Conservation (phyloP, 2,113 vertebrate genomes). For the Chrysemys picta region DNA sequence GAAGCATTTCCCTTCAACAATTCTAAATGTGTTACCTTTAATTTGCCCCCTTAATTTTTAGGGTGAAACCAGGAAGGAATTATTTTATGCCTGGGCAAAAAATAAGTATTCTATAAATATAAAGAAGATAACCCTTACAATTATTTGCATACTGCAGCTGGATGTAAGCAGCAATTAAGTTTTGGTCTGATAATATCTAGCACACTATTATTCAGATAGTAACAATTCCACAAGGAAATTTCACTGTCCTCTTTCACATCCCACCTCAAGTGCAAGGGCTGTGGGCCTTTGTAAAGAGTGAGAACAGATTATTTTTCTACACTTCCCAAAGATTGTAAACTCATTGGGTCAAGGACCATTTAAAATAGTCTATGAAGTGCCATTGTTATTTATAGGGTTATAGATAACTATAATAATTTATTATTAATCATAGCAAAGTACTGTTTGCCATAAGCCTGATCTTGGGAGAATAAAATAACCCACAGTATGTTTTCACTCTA, state of each 20-base stretch:
- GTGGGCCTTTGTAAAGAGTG: neutral
- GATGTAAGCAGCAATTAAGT: neutral
- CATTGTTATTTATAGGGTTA: rapidly evolving
- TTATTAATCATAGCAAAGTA: neutral
- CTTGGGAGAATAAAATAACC: neutral
- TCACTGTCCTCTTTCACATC: neutral
- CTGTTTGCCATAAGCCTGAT: neutral
- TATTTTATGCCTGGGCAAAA: neutral
- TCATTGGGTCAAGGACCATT: neutral
- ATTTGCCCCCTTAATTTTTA: neutral
- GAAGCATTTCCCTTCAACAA: neutral
- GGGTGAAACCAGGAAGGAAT: neutral
- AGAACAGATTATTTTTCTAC: neutral
- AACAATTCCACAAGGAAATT: neutral
- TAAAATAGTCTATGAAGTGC: neutral
- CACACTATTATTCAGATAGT: neutral
- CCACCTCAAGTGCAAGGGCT: neutral
- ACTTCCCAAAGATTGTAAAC: neutral
- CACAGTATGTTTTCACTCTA: neutral
- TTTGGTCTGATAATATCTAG: neutral
- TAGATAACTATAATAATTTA: neutral
- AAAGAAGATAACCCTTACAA: neutral
- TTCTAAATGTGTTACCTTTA: neutral
- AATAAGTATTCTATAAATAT: neutral
- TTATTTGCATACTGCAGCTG: neutral